Conservation (phyloP, 2,797 vertebrate genomes). For the Karalla daura region DNA sequence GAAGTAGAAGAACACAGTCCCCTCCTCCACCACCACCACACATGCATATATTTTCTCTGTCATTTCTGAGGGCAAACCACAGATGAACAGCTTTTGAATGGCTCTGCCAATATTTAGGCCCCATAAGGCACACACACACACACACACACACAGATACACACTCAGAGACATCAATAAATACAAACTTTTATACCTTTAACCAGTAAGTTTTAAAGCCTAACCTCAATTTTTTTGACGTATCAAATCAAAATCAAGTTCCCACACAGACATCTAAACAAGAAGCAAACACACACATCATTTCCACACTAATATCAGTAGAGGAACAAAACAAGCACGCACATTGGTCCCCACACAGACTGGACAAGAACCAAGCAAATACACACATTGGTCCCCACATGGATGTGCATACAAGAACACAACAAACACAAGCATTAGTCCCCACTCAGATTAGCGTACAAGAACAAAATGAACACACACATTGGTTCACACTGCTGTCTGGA, state of each 20-base stretch:
- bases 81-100: constrained; percentile 35
- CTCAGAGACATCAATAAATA: constrained; percentile 13
- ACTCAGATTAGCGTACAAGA: not conserved
- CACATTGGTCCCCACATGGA: constrained; percentile 10
- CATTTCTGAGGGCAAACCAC: constrained; percentile 1
- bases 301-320: not conserved
- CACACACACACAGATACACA: constrained; percentile 8
- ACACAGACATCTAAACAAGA: not conserved
- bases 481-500: constrained; percentile 5
- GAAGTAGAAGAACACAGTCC: not conserved
- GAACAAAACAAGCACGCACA: too few relatives aligned
- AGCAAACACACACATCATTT: too few relatives aligned
- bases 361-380: too few relatives aligned
- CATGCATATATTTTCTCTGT: constrained; percentile 7
- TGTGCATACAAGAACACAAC: not conserved
- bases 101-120: constrained; percentile 15
- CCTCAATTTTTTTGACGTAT: not conserved
- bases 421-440: too few relatives aligned
- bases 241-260: constrained; percentile 12
- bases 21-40: too few relatives aligned
- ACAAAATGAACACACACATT: too few relatives aligned
- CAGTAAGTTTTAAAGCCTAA: not conserved
- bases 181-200: not conserved
- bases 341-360: not conserved
- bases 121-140: not conserved